Evolutionary conservation across 2,797 vertebrate genomes (phyloP).

Genomic region (Zenarchopterus dispar): DNA sequence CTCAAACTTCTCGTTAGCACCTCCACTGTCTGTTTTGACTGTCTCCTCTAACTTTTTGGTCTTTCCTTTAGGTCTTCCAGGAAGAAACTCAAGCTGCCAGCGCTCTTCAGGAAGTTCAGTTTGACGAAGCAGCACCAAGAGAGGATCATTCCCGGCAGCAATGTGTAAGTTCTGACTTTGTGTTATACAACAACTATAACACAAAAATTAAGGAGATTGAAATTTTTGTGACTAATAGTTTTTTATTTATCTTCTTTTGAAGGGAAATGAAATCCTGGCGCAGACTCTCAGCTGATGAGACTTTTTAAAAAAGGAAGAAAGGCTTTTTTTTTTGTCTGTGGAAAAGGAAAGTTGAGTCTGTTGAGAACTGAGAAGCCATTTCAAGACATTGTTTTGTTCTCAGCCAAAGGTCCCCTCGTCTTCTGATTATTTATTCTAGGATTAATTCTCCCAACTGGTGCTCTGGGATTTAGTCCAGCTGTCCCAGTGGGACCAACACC

Average conservation of each 20-base stretch:
- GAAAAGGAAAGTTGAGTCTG: constrained; percentile 22
- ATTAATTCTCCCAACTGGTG: constrained; percentile 79
- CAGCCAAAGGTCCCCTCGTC: constrained; percentile 56
- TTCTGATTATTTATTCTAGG: constrained; percentile 71
- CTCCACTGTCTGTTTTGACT: constrained; percentile 14
- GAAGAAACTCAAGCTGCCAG: constrained; percentile 70
- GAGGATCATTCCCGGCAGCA: constrained; percentile 72
- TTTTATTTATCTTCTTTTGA: constrained; percentile 11
- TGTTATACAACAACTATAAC: rapidly evolving
- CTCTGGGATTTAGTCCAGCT: constrained; percentile 78
- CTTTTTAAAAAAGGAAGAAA: constrained; percentile 15
- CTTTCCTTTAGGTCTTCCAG: constrained; percentile 40
- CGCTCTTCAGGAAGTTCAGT: constrained; percentile 74
- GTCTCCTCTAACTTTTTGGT: constrained; percentile 37
- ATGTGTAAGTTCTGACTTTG: constrained; percentile 72
- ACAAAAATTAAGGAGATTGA: not conserved
- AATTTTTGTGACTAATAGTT: not conserved
- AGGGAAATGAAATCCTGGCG: constrained; percentile 83
- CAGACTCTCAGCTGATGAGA: constrained; percentile 68
- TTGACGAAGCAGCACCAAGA: constrained; percentile 67
- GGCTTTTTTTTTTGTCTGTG: constrained; percentile 3
- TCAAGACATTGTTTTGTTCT: constrained; percentile 59
- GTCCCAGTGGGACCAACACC: constrained; percentile 60
- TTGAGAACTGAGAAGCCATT: constrained; percentile 39
- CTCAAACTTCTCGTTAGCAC: constrained; percentile 46